Evolutionary conservation across 2,113 vertebrate species (phyloP).

Genomic region (Mohoua ochrocephala): DNA sequence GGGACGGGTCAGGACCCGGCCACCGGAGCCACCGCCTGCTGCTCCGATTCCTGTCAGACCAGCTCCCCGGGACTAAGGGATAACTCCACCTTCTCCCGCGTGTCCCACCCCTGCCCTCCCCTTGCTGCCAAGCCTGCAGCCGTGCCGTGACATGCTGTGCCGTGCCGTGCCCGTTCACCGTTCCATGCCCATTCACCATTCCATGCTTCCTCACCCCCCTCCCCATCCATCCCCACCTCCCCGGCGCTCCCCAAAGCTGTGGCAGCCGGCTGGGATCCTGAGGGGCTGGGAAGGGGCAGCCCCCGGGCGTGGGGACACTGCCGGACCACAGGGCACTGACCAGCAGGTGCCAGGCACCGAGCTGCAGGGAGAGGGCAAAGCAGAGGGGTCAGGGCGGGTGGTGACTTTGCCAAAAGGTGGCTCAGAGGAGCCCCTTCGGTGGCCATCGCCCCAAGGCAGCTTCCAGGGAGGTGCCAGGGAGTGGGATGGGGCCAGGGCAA

Average conservation of each 20-base stretch:
- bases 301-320: background rate
- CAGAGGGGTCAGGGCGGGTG: background rate
- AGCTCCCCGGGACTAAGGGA: slow-evolving; percentile 20
- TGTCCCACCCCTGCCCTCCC: background rate
- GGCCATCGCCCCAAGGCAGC: rapidly evolving
- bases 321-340: rapidly evolving
- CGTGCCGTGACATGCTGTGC: rapidly evolving
- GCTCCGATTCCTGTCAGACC: slow-evolving; percentile 42
- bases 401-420: background rate
- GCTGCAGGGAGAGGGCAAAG: background rate
- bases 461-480: background rate
- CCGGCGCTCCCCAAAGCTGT: rapidly evolving
- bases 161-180: background rate
- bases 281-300: background rate
- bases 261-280: background rate
- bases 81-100: slow-evolving; percentile 4
- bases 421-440: background rate
- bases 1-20: background rate
- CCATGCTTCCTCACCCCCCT: background rate
- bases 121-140: rapidly evolving
- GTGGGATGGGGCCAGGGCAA: background rate
- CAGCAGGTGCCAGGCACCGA: background rate
- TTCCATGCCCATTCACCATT: rapidly evolving
- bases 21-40: background rate
- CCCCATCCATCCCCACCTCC: background rate